A percentile compares a stretch with the other conserved stretches of the same genome.
phyloP scores from a whole-genome alignment of 2,888 invertebrate genomes.

The Netelia virgata region DNA sequence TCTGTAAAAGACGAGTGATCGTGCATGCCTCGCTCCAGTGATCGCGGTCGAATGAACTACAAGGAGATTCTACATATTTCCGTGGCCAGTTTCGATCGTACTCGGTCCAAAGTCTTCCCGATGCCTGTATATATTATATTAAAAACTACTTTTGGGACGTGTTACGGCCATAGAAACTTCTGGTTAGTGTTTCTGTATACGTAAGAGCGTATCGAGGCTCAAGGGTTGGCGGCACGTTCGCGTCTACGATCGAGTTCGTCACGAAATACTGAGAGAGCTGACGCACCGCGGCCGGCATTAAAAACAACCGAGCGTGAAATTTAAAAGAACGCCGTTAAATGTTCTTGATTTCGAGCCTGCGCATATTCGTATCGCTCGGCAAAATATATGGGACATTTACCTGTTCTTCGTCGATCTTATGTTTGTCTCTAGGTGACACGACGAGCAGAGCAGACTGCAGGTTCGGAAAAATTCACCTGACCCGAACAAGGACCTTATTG shows the following conservation, averaged over 20 bases:
- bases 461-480: constrained; percentile 82
- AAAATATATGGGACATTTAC: constrained; percentile 67
- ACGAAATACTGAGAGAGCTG: constrained; percentile 31
- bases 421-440: constrained; percentile 31
- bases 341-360: background rate
- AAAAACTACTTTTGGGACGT: constrained; percentile 54
- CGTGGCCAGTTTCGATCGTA: background rate
- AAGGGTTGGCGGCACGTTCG: constrained; percentile 66
- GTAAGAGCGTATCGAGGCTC: constrained; percentile 68
- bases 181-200: constrained; percentile 77
- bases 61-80: background rate
- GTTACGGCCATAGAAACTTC: constrained; percentile 71
- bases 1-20: constrained; percentile 86
- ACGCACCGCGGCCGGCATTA: constrained; percentile 1
- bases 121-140: constrained; percentile 5
- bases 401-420: constrained; percentile 73
- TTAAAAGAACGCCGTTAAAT: background rate
- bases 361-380: background rate
- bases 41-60: background rate
- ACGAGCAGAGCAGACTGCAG: constrained; percentile 68
- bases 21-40: background rate
- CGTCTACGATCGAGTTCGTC: constrained; percentile 22
- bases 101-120: background rate
- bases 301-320: constrained; percentile 1
- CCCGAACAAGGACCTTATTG: constrained; percentile 80